Evolutionary conservation across 1,140 invertebrate species (phyloP).

Genomic region (Zaprionus ghesquierei): DNA sequence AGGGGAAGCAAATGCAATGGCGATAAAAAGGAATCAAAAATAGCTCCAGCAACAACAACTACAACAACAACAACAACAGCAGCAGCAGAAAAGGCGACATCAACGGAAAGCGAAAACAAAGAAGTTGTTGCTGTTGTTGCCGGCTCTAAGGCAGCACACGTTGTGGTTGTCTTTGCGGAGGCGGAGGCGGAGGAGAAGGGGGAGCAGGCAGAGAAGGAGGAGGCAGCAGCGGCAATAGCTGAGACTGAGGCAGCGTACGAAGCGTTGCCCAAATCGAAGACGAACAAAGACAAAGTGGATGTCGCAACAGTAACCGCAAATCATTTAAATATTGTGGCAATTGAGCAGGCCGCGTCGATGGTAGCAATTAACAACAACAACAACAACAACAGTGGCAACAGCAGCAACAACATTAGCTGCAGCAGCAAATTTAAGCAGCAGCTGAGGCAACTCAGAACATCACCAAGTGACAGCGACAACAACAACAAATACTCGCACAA

Average conservation of each 20-base stretch:
- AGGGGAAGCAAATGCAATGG: constrained; percentile 13
- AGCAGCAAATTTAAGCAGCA: constrained; percentile 65
- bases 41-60: not conserved
- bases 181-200: not conserved
- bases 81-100: not conserved
- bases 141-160: constrained; percentile 21
- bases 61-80: not conserved
- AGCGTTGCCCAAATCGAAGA: not conserved
- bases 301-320: constrained; percentile 43
- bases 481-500: constrained; percentile 49
- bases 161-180: constrained; percentile 10
- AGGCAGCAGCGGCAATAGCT: not conserved
- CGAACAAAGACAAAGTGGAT: constrained; percentile 55
- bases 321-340: constrained; percentile 71
- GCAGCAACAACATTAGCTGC: not conserved
- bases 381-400: constrained; percentile 24
- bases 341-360: constrained; percentile 55
- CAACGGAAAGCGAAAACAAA: constrained; percentile 13
- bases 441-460: constrained; percentile 54
- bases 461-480: constrained; percentile 62
- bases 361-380: constrained; percentile 60
- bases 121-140: constrained; percentile 22
- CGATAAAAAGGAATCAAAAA: constrained; percentile 29
- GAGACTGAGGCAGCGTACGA: not conserved
- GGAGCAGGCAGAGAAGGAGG: not conserved